phyloP scores from a whole-genome alignment of 2,797 vertebrate genomes.

The Holocentrus rufus region DNA sequence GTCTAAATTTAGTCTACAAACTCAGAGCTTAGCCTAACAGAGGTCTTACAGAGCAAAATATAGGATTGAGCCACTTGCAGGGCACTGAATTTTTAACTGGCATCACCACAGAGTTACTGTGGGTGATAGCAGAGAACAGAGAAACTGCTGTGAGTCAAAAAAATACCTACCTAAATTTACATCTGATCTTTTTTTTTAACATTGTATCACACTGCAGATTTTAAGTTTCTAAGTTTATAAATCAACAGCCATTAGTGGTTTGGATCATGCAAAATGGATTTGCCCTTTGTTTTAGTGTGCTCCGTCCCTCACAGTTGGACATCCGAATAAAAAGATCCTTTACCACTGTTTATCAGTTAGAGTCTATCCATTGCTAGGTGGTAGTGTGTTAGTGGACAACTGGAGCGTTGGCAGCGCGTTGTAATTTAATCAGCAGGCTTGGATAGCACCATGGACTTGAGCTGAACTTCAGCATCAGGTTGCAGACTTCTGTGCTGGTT shows the following conservation, averaged over 20 bases:
- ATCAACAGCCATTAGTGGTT: not conserved
- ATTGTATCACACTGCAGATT: not conserved
- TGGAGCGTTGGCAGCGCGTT: conserved; percentile 48
- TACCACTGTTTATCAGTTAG: conserved; percentile 24
- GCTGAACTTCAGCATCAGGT: conserved; percentile 75
- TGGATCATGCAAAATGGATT: not conserved
- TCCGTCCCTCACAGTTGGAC: not conserved
- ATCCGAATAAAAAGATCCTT: conserved; percentile 25
- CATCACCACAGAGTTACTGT: not conserved
- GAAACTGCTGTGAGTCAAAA: not conserved
- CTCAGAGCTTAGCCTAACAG: conserved; percentile 18
- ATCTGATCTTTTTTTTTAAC: not conserved
- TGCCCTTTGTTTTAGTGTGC: not conserved
- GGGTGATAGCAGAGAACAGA: not conserved
- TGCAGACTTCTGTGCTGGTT: conserved; percentile 69
- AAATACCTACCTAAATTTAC: no score
- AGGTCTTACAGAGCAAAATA: conserved; percentile 25
- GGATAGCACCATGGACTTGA: conserved; percentile 68
- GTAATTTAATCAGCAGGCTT: conserved; percentile 80
- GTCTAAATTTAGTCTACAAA: conserved; percentile 2
- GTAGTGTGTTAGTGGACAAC: conserved; percentile 53
- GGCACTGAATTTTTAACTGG: conserved; percentile 31
- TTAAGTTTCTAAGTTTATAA: not conserved
- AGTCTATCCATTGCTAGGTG: conserved; percentile 24
- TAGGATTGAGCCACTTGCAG: conserved; percentile 20